Conservation (phyloP, 2,888 invertebrate species). For the Athripsodes cinereus region DNA sequence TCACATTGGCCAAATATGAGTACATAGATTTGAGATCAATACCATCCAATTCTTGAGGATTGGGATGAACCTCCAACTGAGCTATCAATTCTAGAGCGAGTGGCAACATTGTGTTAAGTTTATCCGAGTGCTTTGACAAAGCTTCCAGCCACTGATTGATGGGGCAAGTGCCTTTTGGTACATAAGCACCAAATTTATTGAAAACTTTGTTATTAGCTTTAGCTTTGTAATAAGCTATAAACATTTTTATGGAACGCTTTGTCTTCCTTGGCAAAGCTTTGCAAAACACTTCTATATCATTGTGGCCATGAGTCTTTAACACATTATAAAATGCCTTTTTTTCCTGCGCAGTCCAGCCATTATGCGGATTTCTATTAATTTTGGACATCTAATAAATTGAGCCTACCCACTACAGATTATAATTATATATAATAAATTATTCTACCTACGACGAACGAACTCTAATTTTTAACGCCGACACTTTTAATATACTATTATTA, state of each 20-base stretch:
- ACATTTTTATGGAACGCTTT: slow-evolving; percentile 8
- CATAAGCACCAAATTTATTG: neutral
- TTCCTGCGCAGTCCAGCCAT: slow-evolving; percentile 18
- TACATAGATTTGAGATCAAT: slow-evolving; percentile 40
- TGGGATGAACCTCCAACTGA: slow-evolving; percentile 38
- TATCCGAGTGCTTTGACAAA: slow-evolving; percentile 1
- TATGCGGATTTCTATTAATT: neutral
- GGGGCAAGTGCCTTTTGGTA: neutral
- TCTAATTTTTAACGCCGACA: no score
- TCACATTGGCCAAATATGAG: slow-evolving; percentile 38
- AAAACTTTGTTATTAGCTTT: neutral
- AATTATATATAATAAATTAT: no score
- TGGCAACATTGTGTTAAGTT: neutral
- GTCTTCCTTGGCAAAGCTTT: slow-evolving; percentile 12
- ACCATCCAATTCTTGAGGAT: slow-evolving; percentile 31
- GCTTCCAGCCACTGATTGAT: slow-evolving; percentile 8
- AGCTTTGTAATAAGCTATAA: slow-evolving; percentile 10
- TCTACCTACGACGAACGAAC: no score
- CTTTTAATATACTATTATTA: no score
- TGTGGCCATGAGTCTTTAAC: slow-evolving; percentile 13
- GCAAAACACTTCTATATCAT: slow-evolving; percentile 10
- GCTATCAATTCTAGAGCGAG: slow-evolving; percentile 40
- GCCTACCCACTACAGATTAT: no score
- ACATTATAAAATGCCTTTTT: slow-evolving; percentile 14
- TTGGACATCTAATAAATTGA: no score